Conservation (phyloP, 2,888 invertebrate species). For the Ichneumoninae sp. region DNA sequence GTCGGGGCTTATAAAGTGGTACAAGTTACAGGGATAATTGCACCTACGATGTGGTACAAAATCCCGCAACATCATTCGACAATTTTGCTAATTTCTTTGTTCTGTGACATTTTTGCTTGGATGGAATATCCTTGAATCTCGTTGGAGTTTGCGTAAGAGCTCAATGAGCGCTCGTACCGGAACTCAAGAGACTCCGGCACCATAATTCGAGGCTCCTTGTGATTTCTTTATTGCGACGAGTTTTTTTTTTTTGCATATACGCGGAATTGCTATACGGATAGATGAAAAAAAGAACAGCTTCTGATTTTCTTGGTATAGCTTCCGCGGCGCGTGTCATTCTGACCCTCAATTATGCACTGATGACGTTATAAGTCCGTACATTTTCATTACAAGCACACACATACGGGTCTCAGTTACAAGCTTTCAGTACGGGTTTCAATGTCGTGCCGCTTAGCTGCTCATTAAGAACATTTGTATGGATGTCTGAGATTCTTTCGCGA, state of each 20-base stretch:
- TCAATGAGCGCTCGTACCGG: neutral
- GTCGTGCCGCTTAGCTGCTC: neutral
- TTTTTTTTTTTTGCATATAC: neutral
- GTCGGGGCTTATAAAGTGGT: conserved; percentile 48
- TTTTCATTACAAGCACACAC: neutral
- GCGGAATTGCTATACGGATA: neutral
- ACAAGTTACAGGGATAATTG: conserved; percentile 24
- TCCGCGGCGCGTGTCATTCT: conserved; percentile 3
- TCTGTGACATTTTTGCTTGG: conserved; percentile 45
- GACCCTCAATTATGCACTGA: neutral
- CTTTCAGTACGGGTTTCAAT: neutral
- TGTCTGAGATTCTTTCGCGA: too few relatives aligned
- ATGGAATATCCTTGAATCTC: neutral
- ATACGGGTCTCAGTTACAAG: neutral
- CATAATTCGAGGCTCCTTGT: conserved; percentile 20
- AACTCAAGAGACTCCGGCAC: neutral
- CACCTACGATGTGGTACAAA: neutral
- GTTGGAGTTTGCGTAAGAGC: conserved; percentile 31
- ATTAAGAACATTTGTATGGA: neutral
- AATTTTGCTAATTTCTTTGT: conserved; percentile 38
- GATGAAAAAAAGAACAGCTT: neutral
- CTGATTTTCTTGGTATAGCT: neutral
- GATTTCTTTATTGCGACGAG: neutral
- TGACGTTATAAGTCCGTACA: neutral
- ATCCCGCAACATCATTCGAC: conserved; percentile 14